Percentiles rank a stretch among this genome's conserved stretches.
Evolutionary conservation across 1,140 invertebrate genomes (phyloP).

Genomic region (Aphaenogaster rudis): DNA sequence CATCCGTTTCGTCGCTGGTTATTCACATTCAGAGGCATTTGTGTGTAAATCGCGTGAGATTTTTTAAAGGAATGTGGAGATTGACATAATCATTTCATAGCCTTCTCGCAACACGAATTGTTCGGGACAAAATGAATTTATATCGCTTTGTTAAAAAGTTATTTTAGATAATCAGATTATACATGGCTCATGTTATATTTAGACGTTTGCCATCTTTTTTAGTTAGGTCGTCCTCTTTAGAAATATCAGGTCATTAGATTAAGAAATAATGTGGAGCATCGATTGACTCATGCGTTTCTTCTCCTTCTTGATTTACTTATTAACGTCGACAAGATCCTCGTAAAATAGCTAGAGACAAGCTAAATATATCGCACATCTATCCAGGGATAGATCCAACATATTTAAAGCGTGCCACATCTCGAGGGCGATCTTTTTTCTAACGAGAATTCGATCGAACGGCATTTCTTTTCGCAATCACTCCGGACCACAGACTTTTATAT

Average conservation of each 20-base stretch:
- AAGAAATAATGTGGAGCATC: conserved; percentile 19
- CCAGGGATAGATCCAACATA: neutral
- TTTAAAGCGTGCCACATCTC: conserved; percentile 21
- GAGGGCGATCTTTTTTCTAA: neutral
- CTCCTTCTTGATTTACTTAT: neutral
- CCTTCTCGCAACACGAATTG: neutral
- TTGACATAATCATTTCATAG: neutral
- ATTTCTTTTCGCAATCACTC: neutral
- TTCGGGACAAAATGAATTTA: neutral
- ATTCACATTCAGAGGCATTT: neutral
- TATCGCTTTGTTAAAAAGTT: neutral
- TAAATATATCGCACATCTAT: conserved; percentile 35
- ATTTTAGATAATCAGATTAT: neutral
- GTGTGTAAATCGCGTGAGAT: neutral
- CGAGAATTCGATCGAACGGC: neutral
- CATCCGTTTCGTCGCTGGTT: neutral
- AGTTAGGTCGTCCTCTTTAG: neutral
- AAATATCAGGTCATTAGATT: conserved; percentile 15
- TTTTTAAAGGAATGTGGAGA: neutral
- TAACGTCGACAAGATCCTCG: neutral
- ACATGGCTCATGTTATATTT: neutral
- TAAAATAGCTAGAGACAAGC: conserved; percentile 11
- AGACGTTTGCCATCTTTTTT: neutral
- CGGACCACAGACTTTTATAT: too few relatives aligned
- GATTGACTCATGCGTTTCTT: conserved; percentile 11